phyloP scores from a whole-genome alignment of 2,797 vertebrate genomes.

The Notoglanidium macrostoma region DNA sequence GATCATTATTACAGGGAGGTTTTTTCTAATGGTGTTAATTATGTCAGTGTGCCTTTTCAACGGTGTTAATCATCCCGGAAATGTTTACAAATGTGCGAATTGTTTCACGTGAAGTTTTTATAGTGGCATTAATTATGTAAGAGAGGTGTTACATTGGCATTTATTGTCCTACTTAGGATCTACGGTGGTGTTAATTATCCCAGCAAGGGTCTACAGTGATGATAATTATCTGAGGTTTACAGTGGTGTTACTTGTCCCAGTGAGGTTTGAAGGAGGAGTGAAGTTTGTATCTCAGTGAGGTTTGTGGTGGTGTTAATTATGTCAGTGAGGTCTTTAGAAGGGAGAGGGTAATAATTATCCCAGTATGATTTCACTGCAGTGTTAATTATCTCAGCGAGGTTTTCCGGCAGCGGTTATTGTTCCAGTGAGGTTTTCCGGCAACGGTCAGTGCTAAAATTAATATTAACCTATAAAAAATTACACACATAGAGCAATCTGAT shows the following conservation, averaged over 20 bases:
- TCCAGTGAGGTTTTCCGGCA: constrained; percentile 6
- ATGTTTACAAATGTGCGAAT: not conserved
- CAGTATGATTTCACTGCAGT: not conserved
- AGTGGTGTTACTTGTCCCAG: not conserved
- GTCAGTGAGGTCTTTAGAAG: not conserved
- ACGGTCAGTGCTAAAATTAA: constrained; percentile 16
- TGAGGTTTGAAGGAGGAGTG: not conserved
- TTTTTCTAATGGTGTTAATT: not conserved
- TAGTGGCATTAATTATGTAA: not conserved
- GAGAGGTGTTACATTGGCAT: not conserved
- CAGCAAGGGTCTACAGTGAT: not conserved
- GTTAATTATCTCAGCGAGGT: constrained; percentile 1
- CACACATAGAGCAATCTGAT: not conserved
- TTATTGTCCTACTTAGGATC: constrained; percentile 13
- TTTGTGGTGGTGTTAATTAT: not conserved
- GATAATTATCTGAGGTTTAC: not conserved
- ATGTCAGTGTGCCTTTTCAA: not conserved
- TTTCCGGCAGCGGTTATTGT: not conserved
- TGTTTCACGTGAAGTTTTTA: not conserved
- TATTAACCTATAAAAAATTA: not conserved
- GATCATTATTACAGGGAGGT: not conserved
- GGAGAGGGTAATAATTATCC: not conserved
- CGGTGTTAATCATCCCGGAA: not conserved
- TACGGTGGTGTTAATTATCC: not conserved
- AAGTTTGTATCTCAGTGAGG: not conserved